Evolutionary conservation across 2,113 vertebrate species (phyloP).

Genomic region (Nibea coibor): DNA sequence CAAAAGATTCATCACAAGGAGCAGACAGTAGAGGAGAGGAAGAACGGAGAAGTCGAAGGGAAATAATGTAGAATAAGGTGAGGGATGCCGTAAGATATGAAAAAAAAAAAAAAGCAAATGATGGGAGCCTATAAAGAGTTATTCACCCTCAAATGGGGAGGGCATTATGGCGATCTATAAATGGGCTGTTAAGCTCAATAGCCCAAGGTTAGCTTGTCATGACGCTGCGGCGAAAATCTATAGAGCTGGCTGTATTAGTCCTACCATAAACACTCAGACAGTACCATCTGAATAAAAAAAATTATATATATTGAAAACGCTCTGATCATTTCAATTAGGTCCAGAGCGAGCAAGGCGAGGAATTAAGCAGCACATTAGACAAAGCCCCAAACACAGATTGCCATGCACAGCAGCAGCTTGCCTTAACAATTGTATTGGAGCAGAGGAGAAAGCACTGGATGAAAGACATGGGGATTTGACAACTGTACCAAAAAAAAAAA

Average conservation of each 20-base stretch:
- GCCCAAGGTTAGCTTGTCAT: constrained; percentile 81
- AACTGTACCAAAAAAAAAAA: constrained; percentile 27
- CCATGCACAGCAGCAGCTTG: constrained; percentile 28
- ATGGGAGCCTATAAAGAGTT: constrained; percentile 81
- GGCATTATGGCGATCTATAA: constrained; percentile 82
- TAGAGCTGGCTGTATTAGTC: constrained; percentile 50
- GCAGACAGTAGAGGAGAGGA: constrained; percentile 65
- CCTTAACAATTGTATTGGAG: constrained; percentile 38
- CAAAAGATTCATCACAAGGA: constrained; percentile 68
- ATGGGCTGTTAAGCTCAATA: constrained; percentile 84
- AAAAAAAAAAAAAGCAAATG: constrained; percentile 41
- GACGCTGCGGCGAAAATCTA: constrained; percentile 56
- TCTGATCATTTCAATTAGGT: constrained; percentile 67
- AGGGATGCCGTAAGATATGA: constrained; percentile 43
- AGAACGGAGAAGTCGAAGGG: constrained; percentile 30
- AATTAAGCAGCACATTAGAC: constrained; percentile 47
- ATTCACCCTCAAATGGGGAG: constrained; percentile 84
- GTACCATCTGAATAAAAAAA: constrained; percentile 44
- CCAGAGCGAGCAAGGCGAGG: constrained; percentile 33
- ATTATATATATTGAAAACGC: constrained; percentile 26
- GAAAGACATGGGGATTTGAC: constrained; percentile 54
- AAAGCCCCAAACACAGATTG: constrained; percentile 38
- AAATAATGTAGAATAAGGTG: constrained; percentile 45
- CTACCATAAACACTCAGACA: constrained; percentile 39
- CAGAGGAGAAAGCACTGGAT: constrained; percentile 39